phyloP scores from a whole-genome alignment of 2,113 vertebrate genomes.

The Gnathonemus longibarbis region DNA sequence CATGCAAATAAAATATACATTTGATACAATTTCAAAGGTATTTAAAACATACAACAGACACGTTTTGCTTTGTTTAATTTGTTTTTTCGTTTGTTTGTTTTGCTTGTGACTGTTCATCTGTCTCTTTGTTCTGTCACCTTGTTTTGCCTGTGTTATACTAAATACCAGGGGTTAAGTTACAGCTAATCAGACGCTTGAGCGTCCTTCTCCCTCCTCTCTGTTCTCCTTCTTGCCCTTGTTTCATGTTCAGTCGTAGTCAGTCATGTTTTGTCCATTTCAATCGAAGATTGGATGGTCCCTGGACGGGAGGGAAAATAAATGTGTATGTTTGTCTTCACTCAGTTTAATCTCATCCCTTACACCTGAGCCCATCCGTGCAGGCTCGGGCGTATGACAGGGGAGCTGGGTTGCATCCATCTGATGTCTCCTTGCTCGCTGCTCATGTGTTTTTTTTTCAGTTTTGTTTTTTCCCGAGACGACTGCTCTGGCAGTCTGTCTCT shows the following conservation, averaged over 20 bases:
- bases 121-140: background rate
- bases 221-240: background rate
- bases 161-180: background rate
- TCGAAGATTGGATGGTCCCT: background rate
- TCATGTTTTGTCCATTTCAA: background rate
- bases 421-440: background rate
- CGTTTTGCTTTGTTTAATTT: background rate
- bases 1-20: background rate
- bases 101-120: background rate
- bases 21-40: background rate
- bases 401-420: background rate
- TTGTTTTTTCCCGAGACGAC: background rate
- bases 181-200: background rate
- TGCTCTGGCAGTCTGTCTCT: background rate
- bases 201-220: background rate
- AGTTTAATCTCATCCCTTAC: background rate
- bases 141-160: background rate
- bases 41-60: background rate
- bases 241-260: background rate
- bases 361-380: background rate
- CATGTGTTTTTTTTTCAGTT: background rate
- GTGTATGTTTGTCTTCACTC: constrained; percentile 6
- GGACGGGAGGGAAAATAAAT: background rate
- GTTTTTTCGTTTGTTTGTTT: background rate
- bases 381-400: background rate